Evolutionary conservation across 2,888 invertebrate genomes (phyloP), one percentile per base, ranked within the genome.

Genomic region (Hirtodrosophila alboralis): DNA sequence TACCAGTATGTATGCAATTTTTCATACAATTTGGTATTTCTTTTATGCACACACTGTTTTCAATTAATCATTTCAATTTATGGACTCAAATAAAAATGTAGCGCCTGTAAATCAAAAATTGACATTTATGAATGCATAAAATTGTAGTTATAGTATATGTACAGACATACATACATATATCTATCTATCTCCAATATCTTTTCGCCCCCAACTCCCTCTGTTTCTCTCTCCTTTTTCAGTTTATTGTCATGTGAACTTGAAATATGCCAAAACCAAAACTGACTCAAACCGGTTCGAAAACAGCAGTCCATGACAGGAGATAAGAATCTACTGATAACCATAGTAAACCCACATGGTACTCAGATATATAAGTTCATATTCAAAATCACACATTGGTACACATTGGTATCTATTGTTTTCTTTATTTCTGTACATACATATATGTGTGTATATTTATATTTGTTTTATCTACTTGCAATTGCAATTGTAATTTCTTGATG

Each of bases 231-330:
- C 40, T 63, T 56, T 38, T 56, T 57, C 49, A 7, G 12, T 51
- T 60, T 61, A 61, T 47, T 53, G 53, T 37, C 73, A 73, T 70
- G 62, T 68, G 74, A 73, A 73, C 40, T 62, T 37, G 47, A 68
- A 61, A 54, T 66, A 48, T 58, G 69, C 30, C 41, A 27, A 28
- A n/a, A n/a, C 13, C 30, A 12, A 60, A 68, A 62, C 36, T 38
- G 69, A 13, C 1, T n/a, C 3, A 4, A 58, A 61, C 69, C 52
- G 45, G 69, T 57, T 60, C 12, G 1, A n/a, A 9, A 26, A 18
- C 13, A 10, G 18, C 27, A 31, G 7, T 13, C 34, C 44, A 45
- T 52, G 41, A 33, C 31, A 8, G 23, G 12, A 33, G 70, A 63
- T 63, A 72, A 54, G 38, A 34, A 33, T 14, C 23, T 27, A 48